phyloP scores from a whole-genome alignment of 2,888 invertebrate species.

The Cylloceria caligata region DNA sequence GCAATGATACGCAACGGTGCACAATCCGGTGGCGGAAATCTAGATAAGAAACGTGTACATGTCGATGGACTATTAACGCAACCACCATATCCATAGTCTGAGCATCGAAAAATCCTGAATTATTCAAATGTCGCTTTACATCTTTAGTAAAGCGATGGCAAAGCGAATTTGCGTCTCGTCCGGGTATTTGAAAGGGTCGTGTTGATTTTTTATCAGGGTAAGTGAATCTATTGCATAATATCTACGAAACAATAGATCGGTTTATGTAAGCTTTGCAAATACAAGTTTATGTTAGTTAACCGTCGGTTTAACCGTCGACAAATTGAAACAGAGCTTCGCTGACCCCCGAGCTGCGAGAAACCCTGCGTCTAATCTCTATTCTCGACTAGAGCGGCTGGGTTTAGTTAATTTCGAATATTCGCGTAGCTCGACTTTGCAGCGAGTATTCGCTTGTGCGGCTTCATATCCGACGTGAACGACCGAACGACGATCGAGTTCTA shows the following conservation, averaged over 20 bases:
- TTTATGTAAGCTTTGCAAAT: not conserved
- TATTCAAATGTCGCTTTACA: not conserved
- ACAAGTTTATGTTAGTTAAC: not conserved
- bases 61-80: not conserved
- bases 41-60: not conserved
- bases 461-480: constrained; percentile 37
- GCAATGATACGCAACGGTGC: constrained; percentile 26
- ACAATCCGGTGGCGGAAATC: not conserved
- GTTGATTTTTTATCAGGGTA: too few species aligned
- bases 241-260: not conserved
- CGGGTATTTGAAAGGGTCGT: too few species aligned
- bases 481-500: constrained; percentile 35
- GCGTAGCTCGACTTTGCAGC: constrained; percentile 22
- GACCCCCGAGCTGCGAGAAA: not conserved
- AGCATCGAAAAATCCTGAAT: not conserved
- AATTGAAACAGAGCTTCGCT: constrained; percentile 5
- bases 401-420: constrained; percentile 48
- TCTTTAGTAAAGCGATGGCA: not conserved
- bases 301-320: constrained; percentile 13
- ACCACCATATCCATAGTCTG: not conserved
- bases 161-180: too few species aligned
- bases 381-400: constrained; percentile 7
- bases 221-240: too few species aligned
- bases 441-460: constrained; percentile 40
- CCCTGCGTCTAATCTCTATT: constrained; percentile 34